These are phyloP conservation scores for Ciona savignyi DNA, from an alignment of 23 tunicate species.

Conservation along the genomic window DNA sequence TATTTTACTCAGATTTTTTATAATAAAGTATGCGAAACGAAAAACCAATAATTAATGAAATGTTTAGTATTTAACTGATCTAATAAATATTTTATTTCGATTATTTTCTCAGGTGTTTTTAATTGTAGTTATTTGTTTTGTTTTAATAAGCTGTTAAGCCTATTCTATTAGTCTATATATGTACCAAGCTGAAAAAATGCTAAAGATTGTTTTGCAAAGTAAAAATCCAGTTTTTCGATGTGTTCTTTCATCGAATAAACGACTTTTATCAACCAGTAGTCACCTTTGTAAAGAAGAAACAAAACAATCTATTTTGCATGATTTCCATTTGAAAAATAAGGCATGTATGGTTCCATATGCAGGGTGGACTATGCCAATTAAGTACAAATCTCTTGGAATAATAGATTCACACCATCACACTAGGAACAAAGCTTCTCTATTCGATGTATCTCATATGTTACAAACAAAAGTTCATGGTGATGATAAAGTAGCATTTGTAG, in stretches of 20 bases:
- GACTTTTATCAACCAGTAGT: neutral
- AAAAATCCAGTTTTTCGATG: neutral
- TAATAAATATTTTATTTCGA: too few relatives aligned
- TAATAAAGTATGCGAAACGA: too few relatives aligned
- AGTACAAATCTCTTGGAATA: conserved; percentile 65
- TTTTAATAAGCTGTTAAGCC: too few relatives aligned
- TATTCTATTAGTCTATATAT: too few relatives aligned
- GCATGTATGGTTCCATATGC: conserved; percentile 95
- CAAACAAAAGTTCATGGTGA: conserved; percentile 85
- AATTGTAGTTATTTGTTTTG: too few relatives aligned
- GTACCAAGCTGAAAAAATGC: too few relatives aligned
- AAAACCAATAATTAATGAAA: too few relatives aligned
- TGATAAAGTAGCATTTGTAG: conserved; percentile 52
- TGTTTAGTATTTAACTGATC: too few relatives aligned
- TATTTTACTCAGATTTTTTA: too few relatives aligned
- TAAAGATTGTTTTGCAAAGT: too few relatives aligned
- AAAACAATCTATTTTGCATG: conserved; percentile 61
- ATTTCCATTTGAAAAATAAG: conserved; percentile 66
- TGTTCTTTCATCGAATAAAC: neutral
- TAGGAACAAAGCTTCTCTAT: conserved; percentile 61
- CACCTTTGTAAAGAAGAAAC: neutral
- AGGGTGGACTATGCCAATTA: conserved; percentile 93
- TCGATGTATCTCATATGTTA: conserved; percentile 98
- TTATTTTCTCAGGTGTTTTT: too few relatives aligned
- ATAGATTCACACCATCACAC: conserved; percentile 80